Conservation (phyloP, 1,140 invertebrate genomes). For the Neodiprion virginianus region DNA sequence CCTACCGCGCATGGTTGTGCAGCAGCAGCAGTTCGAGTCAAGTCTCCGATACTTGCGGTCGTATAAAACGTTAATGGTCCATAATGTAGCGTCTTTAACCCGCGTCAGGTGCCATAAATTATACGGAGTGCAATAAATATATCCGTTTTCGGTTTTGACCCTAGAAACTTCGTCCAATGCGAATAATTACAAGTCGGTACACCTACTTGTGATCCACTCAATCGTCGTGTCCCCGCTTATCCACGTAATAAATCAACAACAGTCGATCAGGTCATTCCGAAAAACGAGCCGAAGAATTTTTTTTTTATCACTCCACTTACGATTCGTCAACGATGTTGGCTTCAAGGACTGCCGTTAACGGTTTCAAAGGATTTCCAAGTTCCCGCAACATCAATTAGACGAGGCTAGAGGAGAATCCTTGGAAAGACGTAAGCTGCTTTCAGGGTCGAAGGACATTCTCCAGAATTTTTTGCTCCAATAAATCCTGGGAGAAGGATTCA, state of each 20-base stretch:
- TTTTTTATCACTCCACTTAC: too few species aligned
- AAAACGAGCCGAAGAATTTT: too few species aligned
- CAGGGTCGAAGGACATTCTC: too few species aligned
- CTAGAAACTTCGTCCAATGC: neutral
- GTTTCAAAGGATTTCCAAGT: too few species aligned
- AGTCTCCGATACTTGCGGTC: neutral
- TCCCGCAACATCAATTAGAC: too few species aligned
- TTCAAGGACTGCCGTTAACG: too few species aligned
- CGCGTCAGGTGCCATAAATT: constrained; percentile 4
- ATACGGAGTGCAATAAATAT: neutral
- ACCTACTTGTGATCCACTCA: neutral
- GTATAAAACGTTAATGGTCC: constrained; percentile 4
- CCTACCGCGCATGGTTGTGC: neutral
- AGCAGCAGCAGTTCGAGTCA: neutral
- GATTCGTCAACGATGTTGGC: too few species aligned
- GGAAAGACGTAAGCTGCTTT: too few species aligned
- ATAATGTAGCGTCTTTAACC: constrained; percentile 5
- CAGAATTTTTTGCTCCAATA: too few species aligned
- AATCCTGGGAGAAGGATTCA: too few species aligned
- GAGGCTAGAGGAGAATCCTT: too few species aligned
- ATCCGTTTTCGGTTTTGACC: constrained; percentile 7
- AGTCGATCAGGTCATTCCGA: neutral
- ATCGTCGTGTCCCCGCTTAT: neutral
- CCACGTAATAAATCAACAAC: neutral
- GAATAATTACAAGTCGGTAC: neutral